Base-by-base conservation (phyloP, 2,888 invertebrate genomes). In the Timandra comae region DNA sequence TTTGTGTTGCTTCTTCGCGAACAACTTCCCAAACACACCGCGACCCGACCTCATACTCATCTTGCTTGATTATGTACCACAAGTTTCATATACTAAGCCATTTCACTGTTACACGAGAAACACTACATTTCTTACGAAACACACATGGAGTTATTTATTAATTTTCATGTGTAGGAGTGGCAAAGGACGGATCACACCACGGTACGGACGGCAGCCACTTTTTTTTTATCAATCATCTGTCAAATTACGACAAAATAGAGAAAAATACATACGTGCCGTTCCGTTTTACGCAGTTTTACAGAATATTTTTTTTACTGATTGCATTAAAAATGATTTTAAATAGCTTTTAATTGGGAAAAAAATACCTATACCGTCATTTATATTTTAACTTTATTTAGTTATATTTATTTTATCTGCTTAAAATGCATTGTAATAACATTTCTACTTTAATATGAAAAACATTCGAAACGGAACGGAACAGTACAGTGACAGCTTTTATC, bases 1-100 rank as follows among this genome's bases (percentile, higher is more conserved):
- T 41, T 49, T 69, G 40, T 67, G 62, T 41, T 72, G 71, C 55
- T 82, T 86, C 58, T 84, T 84, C 4, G 84, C 61, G 62, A 87
- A 87, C 38, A 87, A 65, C 65, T 86, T 86, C 44, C 82, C 78
- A 61, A 87, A 84, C 56, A 85, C 78, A 54, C 84, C 74, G 42
- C 84, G 81, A 45, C 74, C 70, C 50, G 86, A 76, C 50, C 84
- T 76, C 60, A 76, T 78, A 72, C 81, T 82, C 85, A 86, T 82
- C 61, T 68, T 86, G 66, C 59, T 59, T 59, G 56, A 47, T 62
- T 63, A 46, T 42, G 38, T 39, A 46, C 52, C 49, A 44, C 53
- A 47, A n/a, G n/a, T n/a, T n/a, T n/a, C n/a, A 39, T 56, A 56
- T 49, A 64, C 56, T 70, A 75, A 43, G 69, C 65, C 75, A 76